A percentile compares a stretch with the other conserved stretches of the same genome.
Evolutionary conservation across 2,113 vertebrate genomes (phyloP).

Genomic region (Ictalurus furcatus): DNA sequence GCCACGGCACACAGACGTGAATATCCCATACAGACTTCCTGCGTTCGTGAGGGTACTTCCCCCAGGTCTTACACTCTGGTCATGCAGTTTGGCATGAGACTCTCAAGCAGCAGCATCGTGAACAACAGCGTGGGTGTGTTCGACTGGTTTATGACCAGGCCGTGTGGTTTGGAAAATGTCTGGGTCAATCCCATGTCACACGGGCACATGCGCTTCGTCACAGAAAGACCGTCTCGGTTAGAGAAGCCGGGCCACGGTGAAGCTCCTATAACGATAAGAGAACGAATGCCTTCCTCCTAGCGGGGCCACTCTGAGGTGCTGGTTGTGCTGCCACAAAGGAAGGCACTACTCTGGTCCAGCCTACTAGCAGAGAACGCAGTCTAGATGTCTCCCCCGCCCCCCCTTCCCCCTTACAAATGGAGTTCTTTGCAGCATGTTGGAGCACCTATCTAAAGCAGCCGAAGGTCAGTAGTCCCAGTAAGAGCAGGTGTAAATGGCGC

Average conservation of each 20-base stretch:
- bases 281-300: constrained; percentile 17
- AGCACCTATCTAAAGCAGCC: constrained; percentile 38
- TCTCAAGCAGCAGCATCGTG: constrained; percentile 46
- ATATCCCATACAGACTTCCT: neutral
- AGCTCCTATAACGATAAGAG: neutral
- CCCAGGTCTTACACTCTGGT: constrained; percentile 26
- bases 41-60: constrained; percentile 2
- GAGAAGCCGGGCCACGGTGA: neutral
- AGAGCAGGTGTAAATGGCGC: constrained; percentile 13
- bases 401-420: neutral
- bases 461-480: constrained; percentile 25
- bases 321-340: constrained; percentile 27
- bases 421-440: constrained; percentile 32
- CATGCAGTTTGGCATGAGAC: constrained; percentile 46
- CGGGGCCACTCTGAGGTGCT: constrained; percentile 6
- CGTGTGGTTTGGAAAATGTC: neutral
- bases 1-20: neutral
- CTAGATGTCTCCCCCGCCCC: neutral
- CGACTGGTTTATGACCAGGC: constrained; percentile 26
- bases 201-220: neutral
- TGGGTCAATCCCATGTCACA: constrained; percentile 16
- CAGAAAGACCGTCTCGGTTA: neutral
- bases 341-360: constrained; percentile 42
- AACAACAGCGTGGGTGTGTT: constrained; percentile 18
- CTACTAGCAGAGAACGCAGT: constrained; percentile 13